These are phyloP conservation scores for Sphinx pinastri DNA, from an alignment of 2,888 invertebrate species.

Conservation along the genomic window DNA sequence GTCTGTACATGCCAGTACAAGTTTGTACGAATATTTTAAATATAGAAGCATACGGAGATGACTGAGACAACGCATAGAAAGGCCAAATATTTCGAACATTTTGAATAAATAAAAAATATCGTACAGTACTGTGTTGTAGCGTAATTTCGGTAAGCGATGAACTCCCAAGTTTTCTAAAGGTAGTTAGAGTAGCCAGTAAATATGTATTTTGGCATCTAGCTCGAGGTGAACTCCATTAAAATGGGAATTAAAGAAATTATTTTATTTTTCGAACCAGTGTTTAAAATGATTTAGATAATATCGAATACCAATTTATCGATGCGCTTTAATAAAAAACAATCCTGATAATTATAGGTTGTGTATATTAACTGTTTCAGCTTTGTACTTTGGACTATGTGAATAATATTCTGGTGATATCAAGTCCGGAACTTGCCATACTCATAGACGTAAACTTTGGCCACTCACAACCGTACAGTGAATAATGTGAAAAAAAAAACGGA, in stretches of 20 bases:
- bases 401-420: conserved; percentile 42
- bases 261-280: not conserved
- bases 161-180: too few relatives aligned
- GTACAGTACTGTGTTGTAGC: too few relatives aligned
- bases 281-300: not conserved
- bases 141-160: too few relatives aligned
- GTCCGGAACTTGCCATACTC: conserved; percentile 30
- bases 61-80: too few relatives aligned
- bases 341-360: not conserved
- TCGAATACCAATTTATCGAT: not conserved
- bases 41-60: not conserved
- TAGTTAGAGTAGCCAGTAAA: too few relatives aligned
- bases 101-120: too few relatives aligned
- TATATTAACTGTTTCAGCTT: not conserved
- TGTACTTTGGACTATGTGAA: conserved; percentile 17
- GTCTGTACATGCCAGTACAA: too few relatives aligned
- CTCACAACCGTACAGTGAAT: too few relatives aligned
- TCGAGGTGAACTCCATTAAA: not conserved
- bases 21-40: not conserved
- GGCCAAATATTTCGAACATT: too few relatives aligned
- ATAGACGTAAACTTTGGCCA: not conserved
- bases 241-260: not conserved
- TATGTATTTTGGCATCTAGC: not conserved
- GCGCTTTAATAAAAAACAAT: not conserved
- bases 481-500: too few relatives aligned